These are phyloP conservation scores for Epistrophella euchroma DNA, from an alignment of 2,888 invertebrate species.

Conservation along the genomic window DNA sequence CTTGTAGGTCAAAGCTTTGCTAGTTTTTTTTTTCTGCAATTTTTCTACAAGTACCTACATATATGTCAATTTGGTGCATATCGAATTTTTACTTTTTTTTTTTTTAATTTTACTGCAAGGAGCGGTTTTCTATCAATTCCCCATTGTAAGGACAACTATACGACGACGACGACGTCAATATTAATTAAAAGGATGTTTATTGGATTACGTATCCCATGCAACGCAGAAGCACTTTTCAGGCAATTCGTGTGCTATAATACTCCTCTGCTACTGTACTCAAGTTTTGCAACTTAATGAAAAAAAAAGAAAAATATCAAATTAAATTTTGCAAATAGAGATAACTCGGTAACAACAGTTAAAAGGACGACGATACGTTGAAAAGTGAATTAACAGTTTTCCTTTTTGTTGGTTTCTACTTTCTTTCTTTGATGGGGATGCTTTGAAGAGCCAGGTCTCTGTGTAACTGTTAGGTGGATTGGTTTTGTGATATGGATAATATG, in stretches of 20 bases:
- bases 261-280: constrained; percentile 5
- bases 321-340: constrained; percentile 49
- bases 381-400: constrained; percentile 29
- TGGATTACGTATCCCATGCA: constrained; percentile 60
- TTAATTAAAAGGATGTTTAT: constrained; percentile 74
- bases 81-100: constrained; percentile 42
- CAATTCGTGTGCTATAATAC: constrained; percentile 20
- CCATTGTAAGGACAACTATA: constrained; percentile 42
- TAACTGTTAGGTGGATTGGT: constrained; percentile 58
- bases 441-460: constrained; percentile 61
- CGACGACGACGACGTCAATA: constrained; percentile 57
- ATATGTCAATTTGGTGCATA: constrained; percentile 55
- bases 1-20: constrained; percentile 74
- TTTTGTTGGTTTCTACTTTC: constrained; percentile 2
- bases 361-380: constrained; percentile 25
- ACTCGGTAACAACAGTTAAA: constrained; percentile 1
- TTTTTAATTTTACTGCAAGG: constrained; percentile 31
- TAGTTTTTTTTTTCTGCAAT: constrained; percentile 9
- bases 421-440: constrained; percentile 12
- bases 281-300: constrained; percentile 52
- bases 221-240: constrained; percentile 36
- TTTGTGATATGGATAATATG: neutral
- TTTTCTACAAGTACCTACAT: constrained; percentile 25
- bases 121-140: constrained; percentile 51
- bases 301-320: constrained; percentile 46